Conservation (phyloP, 2,888 invertebrate species). For the Willowsia nigromaculata region DNA sequence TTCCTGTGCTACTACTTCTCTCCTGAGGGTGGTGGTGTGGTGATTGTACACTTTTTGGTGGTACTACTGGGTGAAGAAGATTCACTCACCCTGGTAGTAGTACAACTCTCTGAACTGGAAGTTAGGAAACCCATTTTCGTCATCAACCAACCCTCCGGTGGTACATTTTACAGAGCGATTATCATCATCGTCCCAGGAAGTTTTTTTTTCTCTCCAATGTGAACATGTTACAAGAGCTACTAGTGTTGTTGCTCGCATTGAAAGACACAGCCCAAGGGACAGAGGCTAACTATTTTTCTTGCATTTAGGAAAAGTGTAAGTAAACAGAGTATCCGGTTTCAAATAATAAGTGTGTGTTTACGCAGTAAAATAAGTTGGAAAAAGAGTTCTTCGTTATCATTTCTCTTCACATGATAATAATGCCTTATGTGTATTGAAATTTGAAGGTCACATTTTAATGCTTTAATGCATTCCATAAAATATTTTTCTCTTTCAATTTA, state of each 20-base stretch:
- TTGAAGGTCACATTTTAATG: constrained; percentile 16
- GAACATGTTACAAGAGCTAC: constrained; percentile 47
- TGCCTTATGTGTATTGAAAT: background rate
- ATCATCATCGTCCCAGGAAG: constrained; percentile 19
- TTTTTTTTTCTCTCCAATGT: too few species aligned
- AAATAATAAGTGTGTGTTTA: constrained; percentile 39
- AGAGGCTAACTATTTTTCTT: constrained; percentile 66
- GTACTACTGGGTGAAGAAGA: constrained; percentile 12
- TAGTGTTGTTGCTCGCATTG: constrained; percentile 22
- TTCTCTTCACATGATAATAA: constrained; percentile 16
- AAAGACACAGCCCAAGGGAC: constrained; percentile 62
- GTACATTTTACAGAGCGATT: constrained; percentile 33
- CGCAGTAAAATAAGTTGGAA: constrained; percentile 2
- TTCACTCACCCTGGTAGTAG: constrained; percentile 20
- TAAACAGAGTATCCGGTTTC: constrained; percentile 56
- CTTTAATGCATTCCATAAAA: background rate
- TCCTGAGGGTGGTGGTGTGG: constrained; percentile 24
- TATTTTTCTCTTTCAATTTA: background rate
- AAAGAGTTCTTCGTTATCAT: background rate
- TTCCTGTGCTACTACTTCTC: background rate
- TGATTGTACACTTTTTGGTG: background rate
- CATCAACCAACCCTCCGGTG: constrained; percentile 42
- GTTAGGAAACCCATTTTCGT: constrained; percentile 54
- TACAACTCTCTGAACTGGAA: constrained; percentile 2
- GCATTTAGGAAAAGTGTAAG: constrained; percentile 68